Percentiles rank a stretch among this genome's conserved stretches.
phyloP scores from a whole-genome alignment of 2,888 invertebrate species.

The Exephanes ischioxanthus region DNA sequence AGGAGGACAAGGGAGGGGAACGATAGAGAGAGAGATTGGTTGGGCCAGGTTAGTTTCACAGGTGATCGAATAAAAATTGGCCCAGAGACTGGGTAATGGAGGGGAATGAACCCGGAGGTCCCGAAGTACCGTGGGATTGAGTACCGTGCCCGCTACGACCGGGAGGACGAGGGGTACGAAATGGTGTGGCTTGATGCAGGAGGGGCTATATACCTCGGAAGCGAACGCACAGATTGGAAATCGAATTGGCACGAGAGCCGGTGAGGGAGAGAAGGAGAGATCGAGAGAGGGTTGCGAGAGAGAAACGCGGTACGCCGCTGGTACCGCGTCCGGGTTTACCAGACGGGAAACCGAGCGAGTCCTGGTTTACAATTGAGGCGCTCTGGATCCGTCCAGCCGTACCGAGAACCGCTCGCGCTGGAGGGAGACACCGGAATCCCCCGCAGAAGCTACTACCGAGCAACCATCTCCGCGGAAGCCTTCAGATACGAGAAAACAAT shows the following conservation, averaged over 20 bases:
- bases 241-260: constrained; percentile 67
- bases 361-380: constrained; percentile 67
- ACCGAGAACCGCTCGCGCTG: constrained; percentile 41
- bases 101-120: constrained; percentile 64
- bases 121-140: constrained; percentile 65
- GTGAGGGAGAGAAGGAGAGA: constrained; percentile 25
- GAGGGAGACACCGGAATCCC: constrained; percentile 40
- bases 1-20: constrained; percentile 26
- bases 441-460: constrained; percentile 31
- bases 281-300: constrained; percentile 4
- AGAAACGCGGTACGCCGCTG: constrained; percentile 34
- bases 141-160: constrained; percentile 55
- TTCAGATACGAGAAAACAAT: constrained; percentile 63
- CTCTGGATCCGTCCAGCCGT: constrained; percentile 66
- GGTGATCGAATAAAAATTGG: constrained; percentile 70
- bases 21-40: constrained; percentile 64
- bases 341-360: constrained; percentile 68
- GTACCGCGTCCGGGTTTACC: constrained; percentile 62
- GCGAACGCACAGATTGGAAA: constrained; percentile 68
- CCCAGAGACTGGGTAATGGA: constrained; percentile 68
- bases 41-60: constrained; percentile 69
- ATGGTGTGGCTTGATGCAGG: constrained; percentile 55
- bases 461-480: constrained; percentile 28
- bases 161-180: constrained; percentile 43
- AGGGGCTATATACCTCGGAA: constrained; percentile 52